Percentiles rank a stretch among this genome's conserved stretches.
These are phyloP conservation scores for Terrapene triunguis DNA, from an alignment of 2,113 vertebrate species.

Conservation along the genomic window DNA sequence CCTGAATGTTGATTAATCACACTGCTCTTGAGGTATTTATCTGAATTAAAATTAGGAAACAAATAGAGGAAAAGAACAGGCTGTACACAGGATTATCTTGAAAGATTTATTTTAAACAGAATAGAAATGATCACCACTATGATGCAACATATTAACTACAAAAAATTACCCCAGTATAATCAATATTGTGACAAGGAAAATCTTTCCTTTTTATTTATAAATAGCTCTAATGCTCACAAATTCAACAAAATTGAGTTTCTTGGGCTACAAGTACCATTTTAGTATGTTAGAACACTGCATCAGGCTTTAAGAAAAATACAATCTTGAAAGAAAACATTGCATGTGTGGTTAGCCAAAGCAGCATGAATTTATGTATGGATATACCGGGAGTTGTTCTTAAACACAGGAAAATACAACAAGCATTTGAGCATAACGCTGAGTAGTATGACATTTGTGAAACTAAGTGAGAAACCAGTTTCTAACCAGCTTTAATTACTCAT, in stretches of 20 bases:
- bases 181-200: background rate
- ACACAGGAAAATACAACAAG: background rate
- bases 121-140: background rate
- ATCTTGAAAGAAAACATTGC: background rate
- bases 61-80: background rate
- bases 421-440: background rate
- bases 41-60: slow-evolving; percentile 10
- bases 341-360: too few relatives aligned
- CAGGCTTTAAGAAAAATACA: background rate
- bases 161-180: background rate
- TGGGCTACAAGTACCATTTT: background rate
- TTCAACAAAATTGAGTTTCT: background rate
- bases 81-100: background rate
- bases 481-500: background rate
- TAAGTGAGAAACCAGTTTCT: background rate
- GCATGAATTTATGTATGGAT: too few relatives aligned
- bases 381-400: too few relatives aligned
- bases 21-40: slow-evolving; percentile 20
- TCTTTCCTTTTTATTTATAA: background rate
- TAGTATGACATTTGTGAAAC: background rate
- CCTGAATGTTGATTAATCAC: slow-evolving; percentile 33
- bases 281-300: background rate
- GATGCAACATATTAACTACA: background rate
- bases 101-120: background rate
- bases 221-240: background rate